Evolutionary conservation across 2,113 vertebrate species (phyloP).

Genomic region (Perccottus glenii): DNA sequence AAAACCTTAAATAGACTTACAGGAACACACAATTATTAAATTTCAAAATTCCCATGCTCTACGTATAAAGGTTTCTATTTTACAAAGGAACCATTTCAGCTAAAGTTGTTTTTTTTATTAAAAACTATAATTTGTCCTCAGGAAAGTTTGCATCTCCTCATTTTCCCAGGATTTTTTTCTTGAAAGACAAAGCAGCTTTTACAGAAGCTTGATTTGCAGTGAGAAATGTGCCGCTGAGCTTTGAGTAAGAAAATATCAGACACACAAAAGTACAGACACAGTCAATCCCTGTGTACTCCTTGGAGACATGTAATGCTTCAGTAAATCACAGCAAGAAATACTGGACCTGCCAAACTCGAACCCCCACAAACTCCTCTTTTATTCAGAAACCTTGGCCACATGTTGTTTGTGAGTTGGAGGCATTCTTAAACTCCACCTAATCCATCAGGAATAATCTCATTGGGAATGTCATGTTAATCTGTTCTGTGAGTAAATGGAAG

Average conservation of each 20-base stretch:
- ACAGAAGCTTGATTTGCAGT: constrained; percentile 23
- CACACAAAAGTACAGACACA: background rate
- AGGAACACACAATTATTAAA: too few species aligned
- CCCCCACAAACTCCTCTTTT: background rate
- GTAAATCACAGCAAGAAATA: background rate
- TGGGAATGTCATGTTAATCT: constrained; percentile 2
- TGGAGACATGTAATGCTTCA: background rate
- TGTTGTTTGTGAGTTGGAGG: background rate
- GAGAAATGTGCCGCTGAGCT: constrained; percentile 8
- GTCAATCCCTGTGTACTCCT: background rate
- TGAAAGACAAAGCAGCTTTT: constrained; percentile 11
- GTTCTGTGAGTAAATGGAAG: background rate
- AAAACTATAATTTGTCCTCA: background rate
- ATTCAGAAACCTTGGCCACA: background rate
- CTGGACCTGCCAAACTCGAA: background rate
- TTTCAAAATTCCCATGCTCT: too few species aligned
- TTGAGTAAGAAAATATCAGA: background rate
- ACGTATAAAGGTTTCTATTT: too few species aligned
- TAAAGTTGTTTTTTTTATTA: background rate
- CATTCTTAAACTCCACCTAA: background rate
- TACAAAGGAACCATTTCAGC: too few species aligned
- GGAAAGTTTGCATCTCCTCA: background rate
- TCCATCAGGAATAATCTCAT: constrained; percentile 1
- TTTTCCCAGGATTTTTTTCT: constrained; percentile 8
- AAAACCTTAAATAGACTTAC: too few species aligned